These are phyloP conservation scores for Drosophila recens DNA, from an alignment of 2,888 invertebrate species.

Conservation along the genomic window DNA sequence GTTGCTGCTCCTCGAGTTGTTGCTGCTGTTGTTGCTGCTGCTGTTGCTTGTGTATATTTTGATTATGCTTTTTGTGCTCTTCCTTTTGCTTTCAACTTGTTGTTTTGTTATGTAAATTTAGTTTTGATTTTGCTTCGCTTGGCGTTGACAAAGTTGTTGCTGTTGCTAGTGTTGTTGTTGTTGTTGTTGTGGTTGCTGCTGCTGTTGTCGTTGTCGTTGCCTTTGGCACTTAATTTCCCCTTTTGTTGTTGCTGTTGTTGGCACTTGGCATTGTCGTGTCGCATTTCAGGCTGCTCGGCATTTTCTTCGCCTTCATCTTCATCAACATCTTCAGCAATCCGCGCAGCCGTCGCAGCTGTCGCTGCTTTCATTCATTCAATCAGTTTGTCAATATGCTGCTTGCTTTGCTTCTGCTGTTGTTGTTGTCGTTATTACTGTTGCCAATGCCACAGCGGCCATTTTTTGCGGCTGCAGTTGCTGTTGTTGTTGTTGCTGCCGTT, in stretches of 20 bases:
- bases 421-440: slow-evolving; percentile 26
- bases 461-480: slow-evolving; percentile 54
- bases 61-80: slow-evolving; percentile 31
- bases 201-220: slow-evolving; percentile 49
- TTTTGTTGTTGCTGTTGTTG: slow-evolving; percentile 33
- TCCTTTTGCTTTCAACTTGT: slow-evolving; percentile 12
- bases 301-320: slow-evolving; percentile 48
- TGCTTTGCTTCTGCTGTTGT: slow-evolving; percentile 34
- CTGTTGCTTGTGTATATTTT: slow-evolving; percentile 32
- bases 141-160: slow-evolving; percentile 21
- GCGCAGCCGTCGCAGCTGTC: slow-evolving; percentile 43
- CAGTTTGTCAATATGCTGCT: slow-evolving; percentile 35
- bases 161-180: slow-evolving; percentile 16
- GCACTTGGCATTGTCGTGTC: slow-evolving; percentile 59
- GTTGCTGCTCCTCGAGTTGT: slow-evolving; percentile 11
- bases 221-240: slow-evolving; percentile 33
- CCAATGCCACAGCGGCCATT: slow-evolving; percentile 60
- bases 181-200: slow-evolving; percentile 26
- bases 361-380: slow-evolving; percentile 59
- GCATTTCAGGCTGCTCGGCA: slow-evolving; percentile 54
- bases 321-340: slow-evolving; percentile 51
- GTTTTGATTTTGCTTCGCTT: slow-evolving; percentile 54
- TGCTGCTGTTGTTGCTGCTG: slow-evolving; percentile 35
- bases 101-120: slow-evolving; percentile 62
- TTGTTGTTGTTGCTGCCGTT: slow-evolving; percentile 39